Base-by-base conservation (phyloP, 1,140 invertebrate genomes). In the Heliconius hewitsoni region DNA sequence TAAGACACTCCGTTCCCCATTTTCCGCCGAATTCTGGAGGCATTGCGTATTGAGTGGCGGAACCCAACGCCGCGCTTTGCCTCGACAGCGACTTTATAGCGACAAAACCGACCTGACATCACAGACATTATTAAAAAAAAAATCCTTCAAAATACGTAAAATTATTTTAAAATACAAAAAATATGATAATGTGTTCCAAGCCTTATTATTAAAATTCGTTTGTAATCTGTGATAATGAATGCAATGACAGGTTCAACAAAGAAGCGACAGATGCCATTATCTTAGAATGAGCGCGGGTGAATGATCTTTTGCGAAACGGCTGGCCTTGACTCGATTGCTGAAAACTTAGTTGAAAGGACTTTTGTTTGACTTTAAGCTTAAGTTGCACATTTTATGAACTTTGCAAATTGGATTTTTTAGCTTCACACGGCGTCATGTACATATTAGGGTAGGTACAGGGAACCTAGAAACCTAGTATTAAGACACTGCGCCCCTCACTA, bases 291-390 rank as follows among this genome's bases (percentile, higher is more conserved):
- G 23, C 60, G 60, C 74, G 16, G 60, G 57, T 76, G 23, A 76
- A 76, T 42, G 42, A 76, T 55, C 74, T 71, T 60, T 76, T 70
- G 60, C 30, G 37, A 76, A 70, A 76, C 19, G 18, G 19, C 18
- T 42, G 39, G 60, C 74, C 74, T 76, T 76, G 74, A 60, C 52
- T 60, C 37, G 52, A 30, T 66, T 66, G 23, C 60, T 66, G 60
- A 66, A 66, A 66, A 66, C 60, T 30, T 66, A 30, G 60, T 16
- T 16, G 60, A 66, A 66, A 66, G 60, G 60, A 66, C 1, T 66
- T 66, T 66, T 66, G 23, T 27, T 66, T 30, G 23, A 16, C 11
- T 27, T 66, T 66, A 66, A 23, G 11, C n/a, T 19, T 23, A 27
- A 60, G 8, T 9, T 2, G 23, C n/a, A 60, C n/a, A 27, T 16